Conservation (phyloP, 1,140 invertebrate genomes). For the Globodera ellingtonae region DNA sequence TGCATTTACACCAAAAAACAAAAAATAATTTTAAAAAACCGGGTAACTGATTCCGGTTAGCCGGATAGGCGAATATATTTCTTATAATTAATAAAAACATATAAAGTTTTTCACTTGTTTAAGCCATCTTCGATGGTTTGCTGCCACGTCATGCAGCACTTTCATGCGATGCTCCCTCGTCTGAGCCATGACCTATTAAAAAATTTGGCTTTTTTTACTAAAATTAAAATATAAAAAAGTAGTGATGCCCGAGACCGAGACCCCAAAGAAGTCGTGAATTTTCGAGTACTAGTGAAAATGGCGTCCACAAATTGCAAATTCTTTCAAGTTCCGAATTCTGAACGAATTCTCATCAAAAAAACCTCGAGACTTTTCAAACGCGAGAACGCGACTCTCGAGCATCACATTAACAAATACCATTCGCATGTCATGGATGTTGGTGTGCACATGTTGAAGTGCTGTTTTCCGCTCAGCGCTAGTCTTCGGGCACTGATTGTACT, state of each 20-base stretch:
- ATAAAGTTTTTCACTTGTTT: slow-evolving; percentile 53
- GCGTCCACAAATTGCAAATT: too few species aligned
- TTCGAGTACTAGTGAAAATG: too few species aligned
- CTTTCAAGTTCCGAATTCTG: too few species aligned
- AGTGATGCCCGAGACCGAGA: background rate
- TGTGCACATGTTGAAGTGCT: slow-evolving; percentile 52
- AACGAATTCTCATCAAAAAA: background rate
- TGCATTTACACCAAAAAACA: too few species aligned
- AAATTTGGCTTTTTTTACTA: background rate
- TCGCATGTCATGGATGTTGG: slow-evolving; percentile 59
- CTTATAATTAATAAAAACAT: background rate
- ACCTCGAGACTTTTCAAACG: background rate
- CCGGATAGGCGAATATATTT: too few species aligned
- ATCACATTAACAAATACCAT: slow-evolving; percentile 29
- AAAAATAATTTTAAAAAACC: too few species aligned
- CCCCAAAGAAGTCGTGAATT: too few species aligned
- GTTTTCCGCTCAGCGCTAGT: slow-evolving; percentile 57
- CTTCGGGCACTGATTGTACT: slow-evolving; percentile 64
- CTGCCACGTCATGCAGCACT: slow-evolving; percentile 62
- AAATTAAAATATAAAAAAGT: background rate
- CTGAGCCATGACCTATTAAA: slow-evolving; percentile 70
- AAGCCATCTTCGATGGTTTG: slow-evolving; percentile 58
- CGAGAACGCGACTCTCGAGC: background rate
- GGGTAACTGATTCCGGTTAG: too few species aligned
- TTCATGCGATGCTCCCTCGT: slow-evolving; percentile 63